These are phyloP conservation scores for Myxocyprinus asiaticus DNA, from an alignment of 2,113 vertebrate species.

Conservation along the genomic window DNA sequence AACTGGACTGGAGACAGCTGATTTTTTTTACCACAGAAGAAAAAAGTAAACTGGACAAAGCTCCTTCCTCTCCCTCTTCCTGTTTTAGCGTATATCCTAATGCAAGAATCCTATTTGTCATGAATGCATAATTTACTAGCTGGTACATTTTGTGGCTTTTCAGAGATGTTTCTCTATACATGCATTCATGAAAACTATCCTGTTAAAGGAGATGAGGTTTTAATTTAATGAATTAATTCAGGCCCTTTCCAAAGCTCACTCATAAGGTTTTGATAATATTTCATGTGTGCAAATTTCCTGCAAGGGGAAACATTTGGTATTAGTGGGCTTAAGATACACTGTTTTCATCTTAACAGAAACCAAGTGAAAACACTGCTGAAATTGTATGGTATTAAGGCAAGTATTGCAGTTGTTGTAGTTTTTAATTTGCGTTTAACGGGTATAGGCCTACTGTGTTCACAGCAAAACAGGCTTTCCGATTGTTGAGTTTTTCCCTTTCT, in stretches of 20 bases:
- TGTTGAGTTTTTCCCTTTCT: no score
- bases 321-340: neutral
- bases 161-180: neutral
- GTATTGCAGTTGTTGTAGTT: neutral
- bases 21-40: conserved; percentile 14
- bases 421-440: no score
- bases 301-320: conserved; percentile 1
- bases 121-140: no score
- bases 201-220: no score
- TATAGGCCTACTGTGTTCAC: no score
- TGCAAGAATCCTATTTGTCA: no score
- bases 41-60: conserved; percentile 34
- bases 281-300: no score
- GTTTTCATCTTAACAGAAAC: neutral
- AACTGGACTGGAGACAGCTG: neutral
- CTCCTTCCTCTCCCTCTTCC: conserved; percentile 1
- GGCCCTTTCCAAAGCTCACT: no score
- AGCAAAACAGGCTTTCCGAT: no score
- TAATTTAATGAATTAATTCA: no score
- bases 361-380: neutral
- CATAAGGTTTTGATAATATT: no score
- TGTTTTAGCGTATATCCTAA: neutral
- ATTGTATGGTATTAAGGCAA: neutral
- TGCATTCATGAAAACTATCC: neutral
- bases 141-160: no score